Conservation (phyloP, 2,113 vertebrate species). For the Emydocephalus ijimae region DNA sequence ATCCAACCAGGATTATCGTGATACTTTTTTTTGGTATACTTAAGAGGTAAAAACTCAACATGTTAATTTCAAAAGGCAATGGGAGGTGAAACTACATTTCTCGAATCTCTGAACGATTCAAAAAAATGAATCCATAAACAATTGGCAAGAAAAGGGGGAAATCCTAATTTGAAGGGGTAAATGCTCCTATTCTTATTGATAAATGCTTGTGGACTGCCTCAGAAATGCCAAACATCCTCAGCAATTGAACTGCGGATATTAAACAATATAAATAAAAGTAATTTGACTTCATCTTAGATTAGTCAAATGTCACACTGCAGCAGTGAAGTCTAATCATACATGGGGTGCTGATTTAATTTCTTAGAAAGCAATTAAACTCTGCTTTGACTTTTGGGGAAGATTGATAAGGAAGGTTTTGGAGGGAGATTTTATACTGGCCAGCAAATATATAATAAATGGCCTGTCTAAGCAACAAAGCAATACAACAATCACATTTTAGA, state of each 20-base stretch:
- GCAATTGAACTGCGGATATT: neutral
- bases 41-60: neutral
- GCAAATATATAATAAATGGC: neutral
- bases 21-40: neutral
- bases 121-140: neutral
- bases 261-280: neutral
- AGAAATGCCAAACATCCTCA: neutral
- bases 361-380: slow-evolving; percentile 17
- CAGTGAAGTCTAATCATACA: neutral
- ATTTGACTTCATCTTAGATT: neutral
- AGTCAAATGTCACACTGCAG: neutral
- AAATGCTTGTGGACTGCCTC: neutral
- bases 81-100: neutral
- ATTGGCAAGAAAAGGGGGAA: neutral
- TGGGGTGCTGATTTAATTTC: slow-evolving; percentile 16
- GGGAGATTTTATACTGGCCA: neutral
- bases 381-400: slow-evolving; percentile 12
- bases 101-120: neutral
- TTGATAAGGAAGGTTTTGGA: neutral
- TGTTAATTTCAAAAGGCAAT: neutral
- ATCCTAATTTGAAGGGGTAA: neutral
- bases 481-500: neutral
- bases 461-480: neutral
- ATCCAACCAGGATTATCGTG: neutral
- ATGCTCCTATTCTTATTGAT: neutral